phyloP scores from a whole-genome alignment of 2,888 invertebrate species.

The Drosophila nigricruria region DNA sequence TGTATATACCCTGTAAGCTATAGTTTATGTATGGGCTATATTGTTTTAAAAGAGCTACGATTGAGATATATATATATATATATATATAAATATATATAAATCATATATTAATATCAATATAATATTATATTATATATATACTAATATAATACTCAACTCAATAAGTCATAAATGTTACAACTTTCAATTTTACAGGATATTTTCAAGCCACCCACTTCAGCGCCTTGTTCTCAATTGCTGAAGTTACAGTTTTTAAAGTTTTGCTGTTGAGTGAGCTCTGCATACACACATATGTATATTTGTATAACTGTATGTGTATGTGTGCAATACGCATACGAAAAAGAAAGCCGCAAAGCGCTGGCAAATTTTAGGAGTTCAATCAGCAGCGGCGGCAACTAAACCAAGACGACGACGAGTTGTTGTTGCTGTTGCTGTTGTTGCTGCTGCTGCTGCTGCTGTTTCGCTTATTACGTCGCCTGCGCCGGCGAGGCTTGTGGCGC shows the following conservation, averaged over 20 bases:
- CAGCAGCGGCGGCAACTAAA: conserved; percentile 35
- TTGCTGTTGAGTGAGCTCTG: conserved; percentile 8
- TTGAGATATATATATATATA: no score
- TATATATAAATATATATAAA: no score
- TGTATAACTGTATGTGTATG: not conserved
- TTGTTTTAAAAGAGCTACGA: not conserved
- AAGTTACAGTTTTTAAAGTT: conserved; percentile 45
- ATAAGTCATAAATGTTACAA: no score
- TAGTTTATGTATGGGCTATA: not conserved
- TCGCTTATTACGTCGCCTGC: conserved; percentile 59
- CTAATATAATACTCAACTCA: no score
- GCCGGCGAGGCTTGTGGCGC: conserved; percentile 50
- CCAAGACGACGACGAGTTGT: conserved; percentile 22
- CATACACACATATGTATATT: not conserved
- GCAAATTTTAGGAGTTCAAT: conserved; percentile 55
- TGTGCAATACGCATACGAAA: conserved; percentile 24
- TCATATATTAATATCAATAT: not conserved
- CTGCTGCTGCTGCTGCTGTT: conserved; percentile 39
- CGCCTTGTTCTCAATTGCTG: conserved; percentile 9
- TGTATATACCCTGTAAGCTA: conserved; percentile 28
- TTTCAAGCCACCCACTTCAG: not conserved
- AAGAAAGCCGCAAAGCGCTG: conserved; percentile 55
- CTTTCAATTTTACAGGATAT: conserved; percentile 27
- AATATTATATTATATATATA: not conserved
- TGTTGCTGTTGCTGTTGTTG: not conserved